A percentile compares a stretch with the other conserved stretches of the same genome.
Conservation (phyloP, 1,140 invertebrate species). For the Holotrichia oblita region DNA sequence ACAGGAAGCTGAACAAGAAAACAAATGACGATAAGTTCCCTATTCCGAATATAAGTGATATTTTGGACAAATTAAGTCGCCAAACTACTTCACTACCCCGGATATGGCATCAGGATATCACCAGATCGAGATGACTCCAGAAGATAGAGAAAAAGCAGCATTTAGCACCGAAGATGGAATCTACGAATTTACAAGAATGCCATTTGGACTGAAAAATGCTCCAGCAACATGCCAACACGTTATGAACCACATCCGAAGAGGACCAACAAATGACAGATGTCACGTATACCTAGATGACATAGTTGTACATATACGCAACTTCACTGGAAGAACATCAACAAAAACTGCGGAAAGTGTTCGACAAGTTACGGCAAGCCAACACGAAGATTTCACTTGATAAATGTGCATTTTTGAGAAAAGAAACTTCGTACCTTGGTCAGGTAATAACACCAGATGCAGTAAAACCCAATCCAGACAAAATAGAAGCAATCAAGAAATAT, state of each 20-base stretch:
- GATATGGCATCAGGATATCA: conserved; percentile 64
- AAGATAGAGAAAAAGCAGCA: conserved; percentile 62
- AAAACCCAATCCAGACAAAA: background rate
- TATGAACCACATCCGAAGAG: background rate
- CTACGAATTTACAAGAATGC: conserved; percentile 16
- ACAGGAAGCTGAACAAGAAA: conserved; percentile 59
- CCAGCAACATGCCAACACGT: background rate
- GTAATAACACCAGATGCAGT: background rate
- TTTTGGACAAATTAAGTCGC: conserved; percentile 61
- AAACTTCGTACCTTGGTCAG: background rate
- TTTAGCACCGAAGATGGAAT: conserved; percentile 58
- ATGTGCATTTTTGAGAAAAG: conserved; percentile 8
- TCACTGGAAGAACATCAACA: background rate
- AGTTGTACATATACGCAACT: background rate
- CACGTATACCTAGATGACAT: conserved; percentile 13
- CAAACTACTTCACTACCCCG: conserved; percentile 60
- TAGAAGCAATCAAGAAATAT: conserved; percentile 2
- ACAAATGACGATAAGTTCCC: conserved; percentile 65
- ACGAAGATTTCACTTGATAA: conserved; percentile 10
- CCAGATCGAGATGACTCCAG: conserved; percentile 61
- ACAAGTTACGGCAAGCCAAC: background rate
- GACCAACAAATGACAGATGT: background rate
- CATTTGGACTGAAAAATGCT: conserved; percentile 23
- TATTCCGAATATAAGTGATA: conserved; percentile 63
- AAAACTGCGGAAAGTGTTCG: conserved; percentile 7